Percentiles rank a stretch among this genome's conserved stretches.
Conservation (phyloP, 2,888 invertebrate species). For the Caenorhabditis sinica region DNA sequence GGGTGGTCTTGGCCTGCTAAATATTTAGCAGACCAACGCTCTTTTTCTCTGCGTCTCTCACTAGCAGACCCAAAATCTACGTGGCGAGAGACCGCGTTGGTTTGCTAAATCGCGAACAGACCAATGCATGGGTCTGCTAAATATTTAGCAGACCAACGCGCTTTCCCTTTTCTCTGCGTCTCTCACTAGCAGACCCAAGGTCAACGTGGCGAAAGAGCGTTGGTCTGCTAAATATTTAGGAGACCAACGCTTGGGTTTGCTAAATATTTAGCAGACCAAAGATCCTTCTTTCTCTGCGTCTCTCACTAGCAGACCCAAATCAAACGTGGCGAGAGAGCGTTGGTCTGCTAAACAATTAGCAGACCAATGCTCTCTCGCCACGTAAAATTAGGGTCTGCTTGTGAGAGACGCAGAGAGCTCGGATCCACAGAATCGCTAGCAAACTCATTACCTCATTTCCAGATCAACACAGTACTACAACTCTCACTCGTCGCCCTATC, state of each 20-base stretch:
- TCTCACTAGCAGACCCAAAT: neutral
- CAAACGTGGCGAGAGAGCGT: neutral
- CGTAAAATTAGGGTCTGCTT: too few species aligned
- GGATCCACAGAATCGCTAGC: too few species aligned
- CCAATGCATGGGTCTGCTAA: too few species aligned
- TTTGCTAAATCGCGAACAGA: too few species aligned
- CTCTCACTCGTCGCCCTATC: slow-evolving; percentile 91
- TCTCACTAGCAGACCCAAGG: too few species aligned
- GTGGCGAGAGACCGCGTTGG: too few species aligned
- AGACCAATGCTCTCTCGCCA: too few species aligned
- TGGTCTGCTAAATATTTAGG: neutral
- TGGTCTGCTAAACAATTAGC: neutral
- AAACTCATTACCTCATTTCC: slow-evolving; percentile 33
- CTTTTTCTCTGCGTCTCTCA: too few species aligned
- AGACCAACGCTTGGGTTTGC: neutral
- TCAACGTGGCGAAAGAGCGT: too few species aligned
- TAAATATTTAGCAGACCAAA: neutral
- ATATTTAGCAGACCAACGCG: neutral
- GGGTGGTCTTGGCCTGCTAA: too few species aligned
- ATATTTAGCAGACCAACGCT: too few species aligned
- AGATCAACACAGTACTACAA: slow-evolving; percentile 92
- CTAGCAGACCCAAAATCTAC: too few species aligned
- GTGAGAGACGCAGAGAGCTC: neutral
- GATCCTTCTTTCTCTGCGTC: neutral
- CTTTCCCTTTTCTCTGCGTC: neutral